These are phyloP conservation scores for Bradypus variegatus DNA, from an alignment of 2,797 vertebrate genomes.

Conservation along the genomic window DNA sequence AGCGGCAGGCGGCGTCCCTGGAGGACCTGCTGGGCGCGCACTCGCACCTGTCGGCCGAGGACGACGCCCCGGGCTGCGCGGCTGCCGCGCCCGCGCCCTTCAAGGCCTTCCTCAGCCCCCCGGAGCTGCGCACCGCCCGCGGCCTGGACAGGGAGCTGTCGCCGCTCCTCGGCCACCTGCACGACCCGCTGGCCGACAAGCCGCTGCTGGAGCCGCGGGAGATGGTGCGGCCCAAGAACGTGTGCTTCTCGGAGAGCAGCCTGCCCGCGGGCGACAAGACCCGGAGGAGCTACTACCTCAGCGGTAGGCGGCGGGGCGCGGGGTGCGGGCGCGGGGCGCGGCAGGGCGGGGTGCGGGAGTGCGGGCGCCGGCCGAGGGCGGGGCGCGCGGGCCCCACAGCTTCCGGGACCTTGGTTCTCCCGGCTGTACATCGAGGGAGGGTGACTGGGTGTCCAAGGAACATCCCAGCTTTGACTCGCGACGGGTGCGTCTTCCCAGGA, in stretches of 20 bases:
- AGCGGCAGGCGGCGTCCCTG: slow-evolving; percentile 34
- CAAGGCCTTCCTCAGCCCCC: slow-evolving; percentile 53
- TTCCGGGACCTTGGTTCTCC: not conserved
- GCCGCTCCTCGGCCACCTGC: slow-evolving; percentile 49
- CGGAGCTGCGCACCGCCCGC: not conserved
- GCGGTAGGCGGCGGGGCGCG: not conserved
- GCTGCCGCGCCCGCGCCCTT: slow-evolving; percentile 37
- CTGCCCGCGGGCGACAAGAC: slow-evolving; percentile 58
- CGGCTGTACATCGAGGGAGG: not conserved
- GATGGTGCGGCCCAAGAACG: slow-evolving; percentile 54
- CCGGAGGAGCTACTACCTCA: slow-evolving; percentile 55
- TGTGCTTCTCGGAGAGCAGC: slow-evolving; percentile 58
- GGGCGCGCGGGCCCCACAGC: not conserved
- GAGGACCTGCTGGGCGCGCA: slow-evolving; percentile 64
- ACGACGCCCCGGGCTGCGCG: not conserved
- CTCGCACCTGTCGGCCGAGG: slow-evolving; percentile 40
- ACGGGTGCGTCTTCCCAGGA: not conserved
- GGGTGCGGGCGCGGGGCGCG: too few relatives aligned
- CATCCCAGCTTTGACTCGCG: not conserved
- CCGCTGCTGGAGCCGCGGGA: slow-evolving; percentile 56
- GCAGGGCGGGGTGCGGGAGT: not conserved
- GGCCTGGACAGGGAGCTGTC: slow-evolving; percentile 49
- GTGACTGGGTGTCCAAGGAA: not conserved
- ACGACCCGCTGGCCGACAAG: slow-evolving; percentile 54
- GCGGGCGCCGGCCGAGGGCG: too few relatives aligned